These are phyloP conservation scores for Brachyrhaphis roseni DNA, from an alignment of 2,797 vertebrate genomes.

Conservation along the genomic window DNA sequence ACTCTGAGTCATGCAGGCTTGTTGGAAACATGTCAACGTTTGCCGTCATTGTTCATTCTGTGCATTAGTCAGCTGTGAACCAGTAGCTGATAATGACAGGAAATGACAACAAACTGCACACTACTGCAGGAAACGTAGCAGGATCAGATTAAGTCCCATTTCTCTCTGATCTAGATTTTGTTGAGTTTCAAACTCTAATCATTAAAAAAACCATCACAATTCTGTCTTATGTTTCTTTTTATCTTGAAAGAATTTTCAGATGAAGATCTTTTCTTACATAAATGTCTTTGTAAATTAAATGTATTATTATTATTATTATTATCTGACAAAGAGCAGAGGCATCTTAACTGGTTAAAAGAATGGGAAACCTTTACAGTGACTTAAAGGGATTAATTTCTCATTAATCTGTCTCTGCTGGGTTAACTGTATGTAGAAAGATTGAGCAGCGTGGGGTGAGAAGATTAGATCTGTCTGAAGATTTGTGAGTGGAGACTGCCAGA, in stretches of 20 bases:
- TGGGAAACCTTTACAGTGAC: conserved; percentile 53
- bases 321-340: conserved; percentile 29
- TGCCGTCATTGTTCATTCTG: conserved; percentile 62
- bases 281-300: conserved; percentile 45
- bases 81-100: conserved; percentile 53
- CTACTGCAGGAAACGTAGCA: not conserved
- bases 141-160: not conserved
- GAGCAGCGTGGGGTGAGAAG: conserved; percentile 56
- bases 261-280: conserved; percentile 7
- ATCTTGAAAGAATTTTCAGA: not conserved
- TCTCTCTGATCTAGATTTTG: not conserved
- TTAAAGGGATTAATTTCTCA: conserved; percentile 68
- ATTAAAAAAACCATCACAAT: not conserved
- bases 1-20: conserved; percentile 25
- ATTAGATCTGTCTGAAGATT: conserved; percentile 54
- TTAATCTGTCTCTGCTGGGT: conserved; percentile 65
- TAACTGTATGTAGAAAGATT: conserved; percentile 55
- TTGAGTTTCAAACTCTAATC: not conserved
- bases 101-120: conserved; percentile 25
- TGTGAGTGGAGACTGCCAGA: conserved; percentile 18
- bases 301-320: conserved; percentile 7
- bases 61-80: conserved; percentile 61
- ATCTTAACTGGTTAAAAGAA: conserved; percentile 50
- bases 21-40: conserved; percentile 32
- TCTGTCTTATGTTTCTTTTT: not conserved